Percentiles rank a stretch among this genome's conserved stretches.
Conservation (phyloP, 2,113 vertebrate species). For the Istiophorus platypterus region DNA sequence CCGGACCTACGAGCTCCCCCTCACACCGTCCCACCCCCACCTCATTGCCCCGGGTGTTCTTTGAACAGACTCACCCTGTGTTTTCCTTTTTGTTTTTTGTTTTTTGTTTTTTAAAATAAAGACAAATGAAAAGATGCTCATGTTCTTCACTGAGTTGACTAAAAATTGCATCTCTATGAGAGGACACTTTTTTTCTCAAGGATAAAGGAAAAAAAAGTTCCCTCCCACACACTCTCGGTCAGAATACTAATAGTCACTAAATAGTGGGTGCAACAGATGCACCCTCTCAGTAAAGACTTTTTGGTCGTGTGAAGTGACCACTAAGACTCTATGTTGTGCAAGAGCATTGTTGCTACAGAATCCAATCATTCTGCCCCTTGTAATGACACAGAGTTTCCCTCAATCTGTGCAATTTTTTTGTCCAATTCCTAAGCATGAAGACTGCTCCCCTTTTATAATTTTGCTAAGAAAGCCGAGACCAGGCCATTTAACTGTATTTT, state of each 20-base stretch:
- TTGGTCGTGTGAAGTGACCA: no score
- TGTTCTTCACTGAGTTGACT: background rate
- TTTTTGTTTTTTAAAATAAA: slow-evolving; percentile 78
- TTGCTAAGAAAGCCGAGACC: background rate
- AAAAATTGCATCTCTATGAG: background rate
- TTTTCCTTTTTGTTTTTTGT: no score
- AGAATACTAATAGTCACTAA: background rate
- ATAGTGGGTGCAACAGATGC: background rate
- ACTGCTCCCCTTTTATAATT: slow-evolving; percentile 15
- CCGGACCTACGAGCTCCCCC: slow-evolving; percentile 1
- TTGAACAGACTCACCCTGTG: slow-evolving; percentile 15
- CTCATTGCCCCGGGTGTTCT: slow-evolving; percentile 14
- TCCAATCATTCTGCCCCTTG: background rate
- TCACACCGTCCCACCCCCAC: slow-evolving; percentile 7
- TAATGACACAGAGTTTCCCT: background rate
- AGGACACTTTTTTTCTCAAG: no score
- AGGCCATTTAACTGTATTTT: background rate
- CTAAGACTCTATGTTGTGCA: background rate
- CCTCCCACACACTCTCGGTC: background rate
- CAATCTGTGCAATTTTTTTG: background rate
- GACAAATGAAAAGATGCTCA: background rate
- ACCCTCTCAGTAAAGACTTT: background rate
- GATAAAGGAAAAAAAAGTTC: background rate
- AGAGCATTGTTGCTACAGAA: background rate
- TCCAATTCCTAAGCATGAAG: slow-evolving; percentile 2